phyloP scores from a whole-genome alignment of 2,888 invertebrate species.

The Frankliniella intonsa region DNA sequence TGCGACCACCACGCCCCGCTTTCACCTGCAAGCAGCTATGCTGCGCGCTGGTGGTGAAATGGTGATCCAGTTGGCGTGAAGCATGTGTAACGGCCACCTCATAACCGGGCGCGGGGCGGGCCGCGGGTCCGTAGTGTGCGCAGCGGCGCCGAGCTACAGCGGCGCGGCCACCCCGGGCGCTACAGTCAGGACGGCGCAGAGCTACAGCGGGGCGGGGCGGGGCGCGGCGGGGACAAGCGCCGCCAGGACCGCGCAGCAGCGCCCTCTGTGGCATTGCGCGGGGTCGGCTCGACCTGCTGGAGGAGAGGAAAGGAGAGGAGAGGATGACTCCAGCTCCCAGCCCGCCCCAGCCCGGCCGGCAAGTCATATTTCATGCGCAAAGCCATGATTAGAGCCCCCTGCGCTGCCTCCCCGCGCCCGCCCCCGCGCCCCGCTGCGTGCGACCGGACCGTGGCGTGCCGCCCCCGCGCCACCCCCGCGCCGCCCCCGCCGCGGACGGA shows the following conservation, averaged over 20 bases:
- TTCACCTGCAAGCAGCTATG: too few species aligned
- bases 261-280: background rate
- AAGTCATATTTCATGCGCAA: conserved; percentile 26
- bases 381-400: conserved; percentile 21
- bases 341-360: too few species aligned
- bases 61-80: too few species aligned
- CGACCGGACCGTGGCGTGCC: background rate
- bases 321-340: background rate
- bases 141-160: background rate
- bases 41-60: too few species aligned
- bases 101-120: too few species aligned
- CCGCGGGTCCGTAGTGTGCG: too few species aligned
- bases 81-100: too few species aligned
- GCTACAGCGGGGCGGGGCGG: background rate
- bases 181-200: background rate
- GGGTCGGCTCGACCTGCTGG: background rate
- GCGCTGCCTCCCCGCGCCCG: background rate
- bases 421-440: background rate
- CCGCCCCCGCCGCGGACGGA: background rate
- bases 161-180: background rate
- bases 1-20: too few species aligned
- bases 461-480: background rate
- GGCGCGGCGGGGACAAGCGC: background rate
- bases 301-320: background rate
- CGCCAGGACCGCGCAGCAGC: background rate